phyloP scores from a whole-genome alignment of 2,113 vertebrate genomes.

The Malurus alboscapulatus region DNA sequence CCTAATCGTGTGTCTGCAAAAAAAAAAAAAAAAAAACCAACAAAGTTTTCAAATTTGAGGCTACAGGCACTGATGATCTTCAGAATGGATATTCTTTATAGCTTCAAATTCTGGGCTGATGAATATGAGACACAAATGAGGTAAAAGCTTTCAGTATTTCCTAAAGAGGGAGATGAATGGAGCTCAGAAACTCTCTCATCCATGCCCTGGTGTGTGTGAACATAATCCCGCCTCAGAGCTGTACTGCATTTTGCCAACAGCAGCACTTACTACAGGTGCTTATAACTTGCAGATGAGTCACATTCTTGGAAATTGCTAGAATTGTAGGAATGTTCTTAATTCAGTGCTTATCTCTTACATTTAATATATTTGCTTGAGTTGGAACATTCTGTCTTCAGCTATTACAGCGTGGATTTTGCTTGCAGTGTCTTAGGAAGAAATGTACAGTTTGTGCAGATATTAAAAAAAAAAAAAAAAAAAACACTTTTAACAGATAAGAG shows the following conservation, averaged over 20 bases:
- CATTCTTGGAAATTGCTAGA: not conserved
- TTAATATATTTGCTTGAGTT: not conserved
- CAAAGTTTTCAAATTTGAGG: not conserved
- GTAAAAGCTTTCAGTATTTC: not conserved
- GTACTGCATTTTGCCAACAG: slow-evolving; percentile 8
- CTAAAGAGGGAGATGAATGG: not conserved
- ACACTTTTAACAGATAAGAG: not conserved
- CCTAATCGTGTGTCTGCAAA: not conserved
- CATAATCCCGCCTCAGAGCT: not conserved
- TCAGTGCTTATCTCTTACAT: not conserved
- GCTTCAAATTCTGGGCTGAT: not conserved
- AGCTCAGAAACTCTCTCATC: not conserved
- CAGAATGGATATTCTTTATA: not conserved
- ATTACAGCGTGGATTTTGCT: not conserved
- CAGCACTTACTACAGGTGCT: slow-evolving; percentile 44
- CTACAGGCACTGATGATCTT: not conserved
- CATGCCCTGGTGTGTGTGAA: not conserved
- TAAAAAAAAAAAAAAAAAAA: not conserved
- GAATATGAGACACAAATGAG: not conserved
- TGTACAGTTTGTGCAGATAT: not conserved
- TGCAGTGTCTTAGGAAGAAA: not conserved
- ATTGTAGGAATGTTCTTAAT: not conserved
- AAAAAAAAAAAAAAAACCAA: not conserved
- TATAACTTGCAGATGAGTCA: slow-evolving; percentile 34
- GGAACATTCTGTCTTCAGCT: not conserved